Evolutionary conservation across 2,797 vertebrate genomes (phyloP), one percentile per base, ranked within the genome.

Genomic region (Scolopax bukidnonensis): DNA sequence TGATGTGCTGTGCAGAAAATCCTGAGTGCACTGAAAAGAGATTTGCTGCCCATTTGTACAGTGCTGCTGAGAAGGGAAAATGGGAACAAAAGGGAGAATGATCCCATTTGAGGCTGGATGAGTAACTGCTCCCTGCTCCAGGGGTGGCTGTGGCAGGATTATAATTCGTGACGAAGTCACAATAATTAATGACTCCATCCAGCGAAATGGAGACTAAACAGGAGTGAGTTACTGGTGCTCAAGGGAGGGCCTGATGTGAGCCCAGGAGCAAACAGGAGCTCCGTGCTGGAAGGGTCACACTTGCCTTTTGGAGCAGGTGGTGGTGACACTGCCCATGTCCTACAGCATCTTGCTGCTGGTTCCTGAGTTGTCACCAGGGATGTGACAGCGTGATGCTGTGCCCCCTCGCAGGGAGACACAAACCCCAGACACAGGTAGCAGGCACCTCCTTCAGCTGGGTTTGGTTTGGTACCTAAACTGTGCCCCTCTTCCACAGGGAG

Each of bases 41-140:
- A 0, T 51, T 59, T 12, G 45, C 36, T 77, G 87, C 84, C 65
- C 28, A 0, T 65, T 57, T 41, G 78, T 24, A 19, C 53, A 23
- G 85, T 4, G 1, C 57, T 81, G 77, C 84, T 50, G 87, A 19
- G 85, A 41, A 56, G 51, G 71, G 56, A 33, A 41, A 86, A 84
- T 6, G 76, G 92, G 92, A 76, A 88, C 60, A 36, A 59, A 80
- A 85, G 73, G 85, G 92, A 85, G 85, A 85, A 67, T 4, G 60
- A 51, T 77, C 51, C 92, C 82, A 77, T 87, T 28, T 64, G 88
- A 63, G 76, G 80, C 80, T 19, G 63, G 54, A 24, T 63, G 83
- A 20, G 8, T n/a, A 69, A 45, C 1, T 2, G 79, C 85, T 82
- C 53, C 51, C 45, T 16, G 64, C 60, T 13, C 78, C 0, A 1